Evolutionary conservation across 2,113 vertebrate genomes (phyloP), one percentile per base, ranked within the genome.

Genomic region (Ptychochromis oligacanthus): DNA sequence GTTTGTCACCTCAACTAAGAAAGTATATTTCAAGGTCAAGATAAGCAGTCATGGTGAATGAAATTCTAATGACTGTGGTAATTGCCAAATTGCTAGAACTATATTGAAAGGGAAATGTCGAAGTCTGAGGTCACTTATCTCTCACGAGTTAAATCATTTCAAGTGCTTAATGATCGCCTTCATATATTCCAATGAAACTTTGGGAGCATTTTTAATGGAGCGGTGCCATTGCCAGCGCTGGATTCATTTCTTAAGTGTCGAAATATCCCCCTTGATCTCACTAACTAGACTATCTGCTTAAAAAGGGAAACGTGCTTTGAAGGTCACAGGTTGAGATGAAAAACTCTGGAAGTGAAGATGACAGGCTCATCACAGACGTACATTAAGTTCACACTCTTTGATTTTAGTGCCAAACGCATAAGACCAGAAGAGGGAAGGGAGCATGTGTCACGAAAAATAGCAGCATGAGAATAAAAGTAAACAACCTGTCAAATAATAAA

Each of bases 91-190:
- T 86, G 87, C 60, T 74, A 80, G 64, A 58, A 61, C 79, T 90
- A 56, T 72, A 83, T 65, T 55, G 65, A 89, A 87, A 90, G 38
- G 28, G 77, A 89, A 87, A 89, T 77, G 81, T 82, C 6, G 2
- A 87, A 64, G 76, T 85, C 83, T 87, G 82, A 81, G 86, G 89
- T 92, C 87, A 83, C 84, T 86, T 79, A 81, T 84, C 80, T 77
- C 83, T 82, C 79, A 49, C 40, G 80, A 89, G 87, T 86, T 61
- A 89, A 90, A 90, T 88, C 81, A 82, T 75, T 91, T 88, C 78
- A 87, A 90, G 83, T 80, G 79, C 77, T 56, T 89, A 91, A 92
- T 92, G 82, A 91, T 88, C 80, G 80, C 64, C 70, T 91, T 86
- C 77, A 85, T 57, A 88, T 84, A 85, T 85, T 60, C 77, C 72